phyloP scores from a whole-genome alignment of 2,113 vertebrate genomes.

The Gasterosteus aculeatus region DNA sequence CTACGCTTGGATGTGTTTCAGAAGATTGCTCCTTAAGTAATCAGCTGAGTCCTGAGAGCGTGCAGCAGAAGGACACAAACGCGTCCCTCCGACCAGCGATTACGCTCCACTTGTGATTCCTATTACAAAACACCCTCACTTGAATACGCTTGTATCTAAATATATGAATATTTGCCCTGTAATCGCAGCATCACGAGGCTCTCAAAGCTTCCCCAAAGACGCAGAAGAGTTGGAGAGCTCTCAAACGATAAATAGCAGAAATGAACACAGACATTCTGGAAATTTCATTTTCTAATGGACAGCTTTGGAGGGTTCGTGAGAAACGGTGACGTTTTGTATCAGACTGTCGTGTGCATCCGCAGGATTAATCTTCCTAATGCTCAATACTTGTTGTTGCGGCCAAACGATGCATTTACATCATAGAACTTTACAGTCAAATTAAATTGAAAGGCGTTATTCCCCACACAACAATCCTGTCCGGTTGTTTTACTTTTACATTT shows the following conservation, averaged over 20 bases:
- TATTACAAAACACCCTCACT: background rate
- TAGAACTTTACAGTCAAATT: conserved; percentile 5
- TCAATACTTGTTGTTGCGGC: conserved; percentile 24
- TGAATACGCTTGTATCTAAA: background rate
- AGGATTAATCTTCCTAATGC: conserved; percentile 51
- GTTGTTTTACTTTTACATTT: background rate
- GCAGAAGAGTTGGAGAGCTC: background rate
- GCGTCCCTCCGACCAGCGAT: background rate
- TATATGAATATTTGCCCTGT: background rate
- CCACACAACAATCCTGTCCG: background rate
- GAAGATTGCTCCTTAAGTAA: no score
- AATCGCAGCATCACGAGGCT: background rate
- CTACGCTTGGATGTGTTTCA: background rate
- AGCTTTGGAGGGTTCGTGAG: conserved; percentile 19
- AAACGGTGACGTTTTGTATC: conserved; percentile 23
- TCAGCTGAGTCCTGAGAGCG: background rate
- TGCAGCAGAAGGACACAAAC: background rate
- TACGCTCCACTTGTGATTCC: background rate
- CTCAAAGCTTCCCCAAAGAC: background rate
- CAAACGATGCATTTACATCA: conserved; percentile 38
- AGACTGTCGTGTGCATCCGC: conserved; percentile 23
- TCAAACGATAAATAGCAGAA: background rate
- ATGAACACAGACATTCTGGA: conserved; percentile 22
- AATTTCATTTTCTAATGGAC: conserved; percentile 56
- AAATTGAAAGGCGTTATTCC: conserved; percentile 17